Base-by-base conservation (phyloP, 1,140 invertebrate species). In the Drosophila ercepeae region DNA sequence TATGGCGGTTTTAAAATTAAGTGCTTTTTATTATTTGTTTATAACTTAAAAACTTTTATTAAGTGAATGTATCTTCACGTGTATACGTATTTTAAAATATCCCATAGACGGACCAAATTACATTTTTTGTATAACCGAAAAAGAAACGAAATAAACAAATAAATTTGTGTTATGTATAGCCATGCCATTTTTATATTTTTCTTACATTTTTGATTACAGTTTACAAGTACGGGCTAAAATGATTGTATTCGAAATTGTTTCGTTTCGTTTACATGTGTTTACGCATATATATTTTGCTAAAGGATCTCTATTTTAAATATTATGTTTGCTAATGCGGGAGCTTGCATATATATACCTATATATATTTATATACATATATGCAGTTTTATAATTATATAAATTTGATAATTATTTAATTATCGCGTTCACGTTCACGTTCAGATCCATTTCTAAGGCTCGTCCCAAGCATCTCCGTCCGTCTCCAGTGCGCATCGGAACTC, bases 131-230 rank as follows among this genome's bases (percentile, higher is more conserved):
- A n/a, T n/a, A n/a, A 21, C 4, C 7, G 25, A 1, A 27, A 27
- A 3, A 32, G 9, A 11, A 9, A 32, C 9, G 11, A 32, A 32
- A 32, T 32, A 4, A 32, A 32, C 3, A 32, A 0, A 4, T 32
- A n/a, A n/a, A n/a, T 41, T 34, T 69, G 23, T 50, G 11, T 72
- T 75, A 68, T 59, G 61, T 84, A 88, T 88, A 88, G 82, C 82
- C 82, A 88, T 82, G 82, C 82, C 82, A 88, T 88, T 88, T 88
- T 44, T 82, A 75, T 82, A 82, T 82, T 78, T 86, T 78, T 86
- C 58, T 73, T 84, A 75, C 61, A 77, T 19, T 60, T 86, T 84
- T 68, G 83, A 89, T 89, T 88, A 89, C 78, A 88, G 53, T 46
- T 82, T 88, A 82, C 61, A 88, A 69, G 63, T 79, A 77, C 14